Percentiles rank a stretch among this genome's conserved stretches.
Conservation (phyloP, 2,113 vertebrate genomes). For the Eupsittula cactorum region DNA sequence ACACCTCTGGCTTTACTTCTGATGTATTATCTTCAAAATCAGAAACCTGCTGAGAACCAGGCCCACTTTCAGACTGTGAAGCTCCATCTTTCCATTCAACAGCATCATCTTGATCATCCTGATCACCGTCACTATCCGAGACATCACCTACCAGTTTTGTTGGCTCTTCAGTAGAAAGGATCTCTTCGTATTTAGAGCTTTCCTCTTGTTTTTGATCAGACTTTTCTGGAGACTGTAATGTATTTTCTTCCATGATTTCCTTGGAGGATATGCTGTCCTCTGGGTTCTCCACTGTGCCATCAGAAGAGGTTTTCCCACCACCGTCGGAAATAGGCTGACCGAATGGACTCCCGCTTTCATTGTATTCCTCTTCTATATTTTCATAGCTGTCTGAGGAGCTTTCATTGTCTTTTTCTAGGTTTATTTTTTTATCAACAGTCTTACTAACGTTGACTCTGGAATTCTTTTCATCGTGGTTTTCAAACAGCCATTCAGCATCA, state of each 20-base stretch:
- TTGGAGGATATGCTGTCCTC: constrained; percentile 70
- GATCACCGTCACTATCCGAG: constrained; percentile 79
- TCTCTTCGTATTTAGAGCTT: constrained; percentile 62
- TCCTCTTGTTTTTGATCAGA: constrained; percentile 74
- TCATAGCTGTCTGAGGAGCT: constrained; percentile 79
- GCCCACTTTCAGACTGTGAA: constrained; percentile 78
- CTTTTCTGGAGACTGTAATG: constrained; percentile 61
- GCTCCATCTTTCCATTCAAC: constrained; percentile 76
- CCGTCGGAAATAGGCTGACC: constrained; percentile 58
- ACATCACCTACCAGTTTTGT: constrained; percentile 56
- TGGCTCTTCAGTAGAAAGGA: constrained; percentile 69
- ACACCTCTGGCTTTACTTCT: constrained; percentile 76
- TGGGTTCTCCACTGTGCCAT: constrained; percentile 22
- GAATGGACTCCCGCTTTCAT: constrained; percentile 74
- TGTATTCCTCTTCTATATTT: constrained; percentile 79
- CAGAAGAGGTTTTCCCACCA: constrained; percentile 59
- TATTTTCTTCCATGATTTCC: constrained; percentile 52
- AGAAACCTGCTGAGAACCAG: constrained; percentile 76
- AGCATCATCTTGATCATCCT: constrained; percentile 70
- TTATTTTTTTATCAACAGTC: constrained; percentile 81
- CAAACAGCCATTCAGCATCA: constrained; percentile 77
- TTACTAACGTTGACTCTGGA: constrained; percentile 84
- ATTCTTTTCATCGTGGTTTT: constrained; percentile 83
- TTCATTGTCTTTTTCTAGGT: constrained; percentile 75
- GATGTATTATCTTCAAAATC: constrained; percentile 78